Percentiles rank a stretch among this genome's conserved stretches.
Conservation (phyloP, 1,140 invertebrate genomes). For the Aleiodes sp. region DNA sequence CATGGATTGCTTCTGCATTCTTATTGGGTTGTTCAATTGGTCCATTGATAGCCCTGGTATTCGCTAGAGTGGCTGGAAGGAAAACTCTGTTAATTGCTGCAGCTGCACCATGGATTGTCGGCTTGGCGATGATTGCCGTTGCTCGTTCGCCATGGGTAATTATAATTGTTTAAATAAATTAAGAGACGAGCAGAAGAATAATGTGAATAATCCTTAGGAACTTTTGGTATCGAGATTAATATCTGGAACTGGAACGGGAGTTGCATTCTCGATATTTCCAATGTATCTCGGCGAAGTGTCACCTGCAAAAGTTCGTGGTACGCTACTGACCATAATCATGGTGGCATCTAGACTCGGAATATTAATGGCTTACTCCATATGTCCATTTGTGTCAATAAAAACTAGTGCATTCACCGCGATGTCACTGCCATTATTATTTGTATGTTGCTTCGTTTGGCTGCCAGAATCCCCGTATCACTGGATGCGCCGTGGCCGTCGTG, state of each 20-base stretch:
- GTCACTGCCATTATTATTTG: constrained; percentile 66
- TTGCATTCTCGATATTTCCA: constrained; percentile 69
- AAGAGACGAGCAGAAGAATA: background rate
- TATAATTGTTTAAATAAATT: background rate
- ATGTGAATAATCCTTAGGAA: constrained; percentile 53
- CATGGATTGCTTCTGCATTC: constrained; percentile 36
- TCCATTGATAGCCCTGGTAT: background rate
- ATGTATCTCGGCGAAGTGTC: constrained; percentile 74
- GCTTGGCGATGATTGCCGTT: constrained; percentile 72
- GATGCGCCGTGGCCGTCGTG: constrained; percentile 65
- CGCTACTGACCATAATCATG: constrained; percentile 72
- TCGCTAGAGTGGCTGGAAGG: constrained; percentile 66
- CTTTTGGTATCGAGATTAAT: constrained; percentile 51
- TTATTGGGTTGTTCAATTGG: constrained; percentile 21
- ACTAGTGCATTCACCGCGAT: constrained; percentile 67
- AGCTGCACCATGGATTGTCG: constrained; percentile 69
- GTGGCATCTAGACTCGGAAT: constrained; percentile 69
- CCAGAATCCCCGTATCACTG: constrained; percentile 80
- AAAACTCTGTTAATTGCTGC: constrained; percentile 71
- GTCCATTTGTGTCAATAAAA: constrained; percentile 68
- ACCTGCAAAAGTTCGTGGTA: constrained; percentile 71
- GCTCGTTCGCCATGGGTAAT: constrained; percentile 40
- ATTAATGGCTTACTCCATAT: constrained; percentile 72
- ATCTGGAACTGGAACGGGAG: constrained; percentile 72
- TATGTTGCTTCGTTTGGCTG: constrained; percentile 71